A percentile compares a stretch with the other conserved stretches of the same genome.
Conservation (phyloP, 2,888 invertebrate species). For the Apoda limacodes region DNA sequence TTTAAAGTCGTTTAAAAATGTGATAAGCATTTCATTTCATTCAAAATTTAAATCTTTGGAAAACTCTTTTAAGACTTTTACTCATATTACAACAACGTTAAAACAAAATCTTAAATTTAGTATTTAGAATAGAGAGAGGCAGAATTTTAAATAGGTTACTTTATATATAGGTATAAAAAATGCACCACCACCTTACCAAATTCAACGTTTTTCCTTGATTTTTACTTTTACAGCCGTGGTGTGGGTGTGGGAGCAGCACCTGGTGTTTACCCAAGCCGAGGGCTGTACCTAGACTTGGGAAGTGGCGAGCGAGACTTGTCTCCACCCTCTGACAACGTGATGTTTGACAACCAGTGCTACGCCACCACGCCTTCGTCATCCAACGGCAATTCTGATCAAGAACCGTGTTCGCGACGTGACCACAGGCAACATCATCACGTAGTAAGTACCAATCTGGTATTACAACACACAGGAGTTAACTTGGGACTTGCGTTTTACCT, state of each 20-base stretch:
- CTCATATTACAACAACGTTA: too few species aligned
- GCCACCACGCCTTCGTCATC: conserved; percentile 95
- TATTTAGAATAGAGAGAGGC: too few species aligned
- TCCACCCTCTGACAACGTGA: conserved; percentile 92
- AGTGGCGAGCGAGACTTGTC: conserved; percentile 77
- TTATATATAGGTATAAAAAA: too few species aligned
- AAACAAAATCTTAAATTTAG: too few species aligned
- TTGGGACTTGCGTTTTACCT: too few species aligned
- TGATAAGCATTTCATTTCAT: too few species aligned
- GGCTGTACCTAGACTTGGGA: conserved; percentile 81
- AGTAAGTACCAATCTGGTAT: conserved; percentile 51
- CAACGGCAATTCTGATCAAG: conserved; percentile 91
- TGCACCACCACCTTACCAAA: too few species aligned
- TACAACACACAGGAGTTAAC: too few species aligned
- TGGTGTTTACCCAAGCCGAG: conserved; percentile 76
- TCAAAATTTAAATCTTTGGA: too few species aligned
- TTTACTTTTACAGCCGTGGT: conserved; percentile 34
- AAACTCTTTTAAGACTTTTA: too few species aligned
- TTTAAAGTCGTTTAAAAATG: too few species aligned
- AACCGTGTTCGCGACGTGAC: conserved; percentile 74
- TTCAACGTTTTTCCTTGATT: conserved; percentile 2
- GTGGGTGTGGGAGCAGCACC: conserved; percentile 60
- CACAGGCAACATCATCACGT: conserved; percentile 74
- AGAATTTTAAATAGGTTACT: too few species aligned
- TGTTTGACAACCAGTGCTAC: conserved; percentile 96